Evolutionary conservation across 2,888 invertebrate genomes (phyloP).

Genomic region (Pristionchus exspectatus): DNA sequence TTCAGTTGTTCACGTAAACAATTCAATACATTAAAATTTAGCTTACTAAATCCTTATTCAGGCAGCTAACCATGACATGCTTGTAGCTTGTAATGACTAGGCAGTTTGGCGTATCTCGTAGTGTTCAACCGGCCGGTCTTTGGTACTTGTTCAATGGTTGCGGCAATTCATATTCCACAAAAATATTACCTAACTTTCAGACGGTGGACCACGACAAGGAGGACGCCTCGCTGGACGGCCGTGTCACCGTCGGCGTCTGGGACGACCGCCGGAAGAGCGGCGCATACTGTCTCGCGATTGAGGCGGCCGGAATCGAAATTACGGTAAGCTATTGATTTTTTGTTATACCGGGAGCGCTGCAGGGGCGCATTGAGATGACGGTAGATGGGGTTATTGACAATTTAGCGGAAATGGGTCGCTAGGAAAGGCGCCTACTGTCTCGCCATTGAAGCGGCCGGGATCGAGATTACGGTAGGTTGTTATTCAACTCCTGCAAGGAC

Average conservation of each 20-base stretch:
- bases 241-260: slow-evolving; percentile 70
- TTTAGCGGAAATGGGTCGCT: too few relatives aligned
- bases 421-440: slow-evolving; percentile 67
- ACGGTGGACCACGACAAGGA: slow-evolving; percentile 65
- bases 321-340: not conserved
- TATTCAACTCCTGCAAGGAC: too few relatives aligned
- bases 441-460: slow-evolving; percentile 61
- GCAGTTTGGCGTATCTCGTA: not conserved
- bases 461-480: slow-evolving; percentile 54
- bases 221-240: slow-evolving; percentile 65
- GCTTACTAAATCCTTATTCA: too few relatives aligned
- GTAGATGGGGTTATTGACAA: too few relatives aligned
- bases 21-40: too few relatives aligned
- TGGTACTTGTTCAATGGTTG: not conserved
- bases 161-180: not conserved
- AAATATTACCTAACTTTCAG: slow-evolving; percentile 48
- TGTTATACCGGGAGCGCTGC: too few relatives aligned
- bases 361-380: too few relatives aligned
- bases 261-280: slow-evolving; percentile 69
- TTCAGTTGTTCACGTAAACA: too few relatives aligned
- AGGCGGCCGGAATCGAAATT: slow-evolving; percentile 57
- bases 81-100: not conserved
- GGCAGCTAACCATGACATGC: too few relatives aligned
- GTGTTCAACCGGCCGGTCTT: not conserved
- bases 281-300: slow-evolving; percentile 70